Percentiles rank a stretch among this genome's conserved stretches.
phyloP scores from a whole-genome alignment of 2,888 invertebrate species.

The Cephus rjabovi region DNA sequence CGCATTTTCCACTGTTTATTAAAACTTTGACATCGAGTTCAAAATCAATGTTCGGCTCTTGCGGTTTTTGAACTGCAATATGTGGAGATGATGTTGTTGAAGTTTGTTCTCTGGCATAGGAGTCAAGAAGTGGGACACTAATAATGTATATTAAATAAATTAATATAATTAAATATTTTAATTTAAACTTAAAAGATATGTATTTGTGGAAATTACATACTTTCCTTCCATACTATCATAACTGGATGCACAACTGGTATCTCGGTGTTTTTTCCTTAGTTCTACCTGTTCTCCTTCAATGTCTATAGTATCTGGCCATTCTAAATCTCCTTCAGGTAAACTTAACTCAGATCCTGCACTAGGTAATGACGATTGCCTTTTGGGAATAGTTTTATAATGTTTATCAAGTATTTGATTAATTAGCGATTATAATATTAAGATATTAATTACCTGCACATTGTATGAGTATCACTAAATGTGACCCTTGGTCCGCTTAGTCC shows the following conservation, averaged over 20 bases:
- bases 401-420: not conserved
- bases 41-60: constrained; percentile 94
- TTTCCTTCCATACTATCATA: constrained; percentile 64
- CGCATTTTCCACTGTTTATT: constrained; percentile 97
- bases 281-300: constrained; percentile 76
- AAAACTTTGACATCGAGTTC: constrained; percentile 96
- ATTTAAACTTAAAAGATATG: not conserved
- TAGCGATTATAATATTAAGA: constrained; percentile 55
- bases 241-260: constrained; percentile 58
- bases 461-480: constrained; percentile 73
- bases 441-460: constrained; percentile 67
- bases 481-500: constrained; percentile 70
- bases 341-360: constrained; percentile 80
- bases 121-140: constrained; percentile 61
- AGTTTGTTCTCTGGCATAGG: constrained; percentile 58
- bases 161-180: not conserved
- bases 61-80: constrained; percentile 71
- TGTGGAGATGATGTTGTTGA: constrained; percentile 61
- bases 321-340: constrained; percentile 70
- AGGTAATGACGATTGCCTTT: constrained; percentile 82
- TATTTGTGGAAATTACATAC: constrained; percentile 35
- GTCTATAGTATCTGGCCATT: constrained; percentile 74
- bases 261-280: constrained; percentile 70
- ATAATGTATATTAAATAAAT: constrained; percentile 11
- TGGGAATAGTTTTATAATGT: constrained; percentile 21